Percentiles rank a stretch among this genome's conserved stretches.
phyloP scores from a whole-genome alignment of 2,888 invertebrate species.

The Drosophila atripex region DNA sequence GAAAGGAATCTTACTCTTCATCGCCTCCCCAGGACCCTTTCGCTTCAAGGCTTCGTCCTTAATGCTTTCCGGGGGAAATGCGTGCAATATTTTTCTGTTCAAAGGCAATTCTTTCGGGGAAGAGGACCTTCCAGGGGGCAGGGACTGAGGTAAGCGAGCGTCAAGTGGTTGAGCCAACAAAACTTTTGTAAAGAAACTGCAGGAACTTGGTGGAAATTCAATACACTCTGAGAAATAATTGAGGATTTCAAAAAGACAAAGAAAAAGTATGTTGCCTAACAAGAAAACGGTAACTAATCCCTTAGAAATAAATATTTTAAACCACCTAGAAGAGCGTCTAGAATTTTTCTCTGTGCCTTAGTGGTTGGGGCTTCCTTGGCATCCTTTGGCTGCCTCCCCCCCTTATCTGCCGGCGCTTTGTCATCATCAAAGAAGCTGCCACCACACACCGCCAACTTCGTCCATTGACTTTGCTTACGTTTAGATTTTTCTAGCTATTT shows the following conservation, averaged over 20 bases:
- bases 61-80: constrained; percentile 57
- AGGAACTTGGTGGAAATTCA: constrained; percentile 16
- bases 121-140: background rate
- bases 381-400: constrained; percentile 41
- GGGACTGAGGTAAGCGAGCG: constrained; percentile 58
- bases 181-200: constrained; percentile 61
- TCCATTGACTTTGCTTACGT: constrained; percentile 81
- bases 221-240: background rate
- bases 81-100: constrained; percentile 72
- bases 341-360: constrained; percentile 4
- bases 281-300: background rate
- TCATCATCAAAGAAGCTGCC: constrained; percentile 58
- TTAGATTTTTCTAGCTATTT: constrained; percentile 76
- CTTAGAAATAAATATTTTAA: background rate
- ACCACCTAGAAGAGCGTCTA: background rate
- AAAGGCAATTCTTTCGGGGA: constrained; percentile 25
- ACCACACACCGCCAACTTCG: constrained; percentile 67
- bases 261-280: background rate
- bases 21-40: background rate
- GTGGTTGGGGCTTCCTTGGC: constrained; percentile 40
- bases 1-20: constrained; percentile 20
- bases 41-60: constrained; percentile 17
- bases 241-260: background rate
- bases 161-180: constrained; percentile 75
- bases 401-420: constrained; percentile 41